Conservation (phyloP, 2,888 invertebrate species). For the Carcina quercana region DNA sequence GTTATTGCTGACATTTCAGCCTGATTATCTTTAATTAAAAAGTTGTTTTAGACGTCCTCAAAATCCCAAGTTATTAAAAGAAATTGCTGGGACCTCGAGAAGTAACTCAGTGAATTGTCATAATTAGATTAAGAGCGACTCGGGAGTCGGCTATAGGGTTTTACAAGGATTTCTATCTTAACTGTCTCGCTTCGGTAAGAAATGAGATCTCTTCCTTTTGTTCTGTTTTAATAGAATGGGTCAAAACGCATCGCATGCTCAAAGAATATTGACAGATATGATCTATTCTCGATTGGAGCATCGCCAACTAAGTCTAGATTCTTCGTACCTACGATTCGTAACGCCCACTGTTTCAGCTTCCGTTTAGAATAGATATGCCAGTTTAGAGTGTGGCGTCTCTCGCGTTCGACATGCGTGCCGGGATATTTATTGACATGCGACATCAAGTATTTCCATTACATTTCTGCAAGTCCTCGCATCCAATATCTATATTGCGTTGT, state of each 20-base stretch:
- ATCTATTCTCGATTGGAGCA: slow-evolving; percentile 68
- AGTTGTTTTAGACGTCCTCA: slow-evolving; percentile 56
- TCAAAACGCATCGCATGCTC: slow-evolving; percentile 58
- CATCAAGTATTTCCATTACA: slow-evolving; percentile 36
- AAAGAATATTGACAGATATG: slow-evolving; percentile 73
- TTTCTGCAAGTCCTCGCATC: slow-evolving; percentile 23
- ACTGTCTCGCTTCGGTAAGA: slow-evolving; percentile 15
- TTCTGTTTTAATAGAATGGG: slow-evolving; percentile 29
- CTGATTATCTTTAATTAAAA: slow-evolving; percentile 69
- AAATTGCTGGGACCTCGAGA: slow-evolving; percentile 51
- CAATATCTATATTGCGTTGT: slow-evolving; percentile 5
- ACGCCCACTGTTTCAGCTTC: slow-evolving; percentile 58
- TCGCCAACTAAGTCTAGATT: slow-evolving; percentile 65
- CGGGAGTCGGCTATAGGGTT: slow-evolving; percentile 34
- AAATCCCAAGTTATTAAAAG: slow-evolving; percentile 62
- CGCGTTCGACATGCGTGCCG: slow-evolving; percentile 51
- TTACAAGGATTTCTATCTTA: slow-evolving; percentile 27
- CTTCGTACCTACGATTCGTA: slow-evolving; percentile 67
- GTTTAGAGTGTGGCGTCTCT: slow-evolving; percentile 57
- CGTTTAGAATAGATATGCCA: slow-evolving; percentile 67
- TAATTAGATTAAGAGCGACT: slow-evolving; percentile 56
- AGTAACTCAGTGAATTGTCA: slow-evolving; percentile 55
- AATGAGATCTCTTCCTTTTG: slow-evolving; percentile 26
- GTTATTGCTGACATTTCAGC: slow-evolving; percentile 57
- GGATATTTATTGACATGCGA: slow-evolving; percentile 59